phyloP scores from a whole-genome alignment of 2,888 invertebrate species.

The Lasioglossum marginatum region DNA sequence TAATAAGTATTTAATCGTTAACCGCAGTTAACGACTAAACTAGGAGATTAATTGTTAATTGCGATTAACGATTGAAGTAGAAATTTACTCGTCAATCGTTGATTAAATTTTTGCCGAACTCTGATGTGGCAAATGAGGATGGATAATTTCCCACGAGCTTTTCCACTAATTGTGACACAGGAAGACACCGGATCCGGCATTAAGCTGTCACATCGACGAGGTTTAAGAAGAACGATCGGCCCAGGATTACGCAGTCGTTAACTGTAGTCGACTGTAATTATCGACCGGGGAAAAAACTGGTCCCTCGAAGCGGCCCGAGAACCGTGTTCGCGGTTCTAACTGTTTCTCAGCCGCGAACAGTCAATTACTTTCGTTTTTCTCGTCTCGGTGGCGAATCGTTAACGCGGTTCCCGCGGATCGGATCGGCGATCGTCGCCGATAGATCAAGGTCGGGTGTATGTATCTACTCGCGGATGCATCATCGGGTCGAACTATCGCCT shows the following conservation, averaged over 20 bases:
- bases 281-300: background rate
- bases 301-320: background rate
- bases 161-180: slow-evolving; percentile 20
- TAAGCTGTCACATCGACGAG: background rate
- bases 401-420: slow-evolving; percentile 46
- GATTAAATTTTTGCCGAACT: too few relatives aligned
- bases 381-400: slow-evolving; percentile 30
- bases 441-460: slow-evolving; percentile 66
- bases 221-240: background rate
- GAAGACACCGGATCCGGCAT: slow-evolving; percentile 29
- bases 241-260: slow-evolving; percentile 4
- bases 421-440: slow-evolving; percentile 48
- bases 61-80: too few relatives aligned
- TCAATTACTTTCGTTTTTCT: slow-evolving; percentile 65
- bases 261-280: slow-evolving; percentile 8
- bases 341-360: slow-evolving; percentile 39
- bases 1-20: too few relatives aligned
- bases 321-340: slow-evolving; percentile 8
- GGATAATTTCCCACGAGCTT: background rate
- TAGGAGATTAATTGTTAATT: too few relatives aligned
- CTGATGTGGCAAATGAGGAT: background rate
- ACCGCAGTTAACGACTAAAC: too few relatives aligned
- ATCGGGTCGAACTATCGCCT: slow-evolving; percentile 73
- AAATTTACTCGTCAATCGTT: too few relatives aligned
- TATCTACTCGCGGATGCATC: slow-evolving; percentile 63